Base-by-base conservation (phyloP, 2,113 vertebrate species). In the Vidua chalybeata region DNA sequence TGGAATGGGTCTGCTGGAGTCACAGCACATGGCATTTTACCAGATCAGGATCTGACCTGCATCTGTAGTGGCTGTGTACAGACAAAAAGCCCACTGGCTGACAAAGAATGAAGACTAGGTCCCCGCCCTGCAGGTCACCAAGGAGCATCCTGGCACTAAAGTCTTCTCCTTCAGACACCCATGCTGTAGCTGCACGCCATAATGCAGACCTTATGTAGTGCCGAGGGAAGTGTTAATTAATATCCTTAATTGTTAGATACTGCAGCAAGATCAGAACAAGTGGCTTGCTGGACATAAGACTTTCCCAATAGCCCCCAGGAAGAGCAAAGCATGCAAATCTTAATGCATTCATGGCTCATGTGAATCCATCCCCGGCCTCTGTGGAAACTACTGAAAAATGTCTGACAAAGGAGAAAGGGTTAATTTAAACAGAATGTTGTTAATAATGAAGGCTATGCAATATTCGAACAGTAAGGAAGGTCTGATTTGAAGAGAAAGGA, bases 161-260 rank as follows among this genome's bases (percentile, higher is more conserved):
- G 6, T 26, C 59, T 85, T 78, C 72, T 86, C 67, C 72, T 28
- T 71, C 64, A 74, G 63, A 86, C 81, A 72, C 68, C 67, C 48
- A 3, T 49, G 49, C 49, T 59, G 82, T 51, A 80, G 68, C 63
- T 41, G 76, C 79, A 64, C 76, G 59, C 52, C 68, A 87, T 74
- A 86, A 90, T 89, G 92, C 72, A 95, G 82, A 58, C 75, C 81
- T 90, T 84, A 91, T 41, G 79, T 75, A 84, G 85, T 48, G 68
- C 83, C 3, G 21, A 83, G 55, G 46, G 55, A 93, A 92, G 79
- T 63, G 73, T 54, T 92, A 88, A 93, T 95, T 92, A 94, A 49
- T 84, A 75, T 52, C 31, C 74, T 80, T 71, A 87, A 72, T 90
- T 8, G 1, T 45, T 88, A 46, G 39, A 30, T 85, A 49, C 72